These are phyloP conservation scores for Zelleria hepariella DNA, from an alignment of 2,888 invertebrate genomes.

Conservation along the genomic window DNA sequence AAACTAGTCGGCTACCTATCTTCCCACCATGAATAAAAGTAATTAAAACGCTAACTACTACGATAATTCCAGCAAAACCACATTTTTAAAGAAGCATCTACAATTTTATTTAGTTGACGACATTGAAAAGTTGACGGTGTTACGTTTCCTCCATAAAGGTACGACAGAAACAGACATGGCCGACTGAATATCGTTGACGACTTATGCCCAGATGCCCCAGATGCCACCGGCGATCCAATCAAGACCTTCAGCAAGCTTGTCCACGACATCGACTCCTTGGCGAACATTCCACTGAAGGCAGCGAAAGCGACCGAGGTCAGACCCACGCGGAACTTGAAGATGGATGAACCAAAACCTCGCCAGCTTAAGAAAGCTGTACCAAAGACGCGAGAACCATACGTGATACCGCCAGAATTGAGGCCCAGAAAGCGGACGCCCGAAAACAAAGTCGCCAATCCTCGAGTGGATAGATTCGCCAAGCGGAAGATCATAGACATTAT, in stretches of 20 bases:
- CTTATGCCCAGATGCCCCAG: neutral
- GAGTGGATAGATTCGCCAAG: neutral
- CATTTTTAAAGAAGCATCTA: no score
- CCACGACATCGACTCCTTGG: constrained; percentile 46
- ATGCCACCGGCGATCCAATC: constrained; percentile 30
- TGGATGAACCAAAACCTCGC: neutral
- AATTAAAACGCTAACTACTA: no score
- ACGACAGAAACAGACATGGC: neutral
- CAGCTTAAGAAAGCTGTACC: neutral
- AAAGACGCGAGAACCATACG: neutral
- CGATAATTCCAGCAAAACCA: no score
- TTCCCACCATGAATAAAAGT: no score
- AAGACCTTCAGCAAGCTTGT: constrained; percentile 56
- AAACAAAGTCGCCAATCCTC: neutral
- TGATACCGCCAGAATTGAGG: neutral
- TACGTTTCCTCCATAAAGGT: neutral
- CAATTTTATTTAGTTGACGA: no score
- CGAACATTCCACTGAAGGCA: constrained; percentile 14
- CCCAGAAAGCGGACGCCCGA: neutral
- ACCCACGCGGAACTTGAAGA: constrained; percentile 28
- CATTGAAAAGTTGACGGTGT: no score
- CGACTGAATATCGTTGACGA: neutral
- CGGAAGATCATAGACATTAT: constrained; percentile 14
- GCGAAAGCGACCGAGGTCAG: constrained; percentile 27
- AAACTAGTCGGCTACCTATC: no score